A percentile compares a stretch with the other conserved stretches of the same genome.
Evolutionary conservation across 2,797 vertebrate genomes (phyloP).

Genomic region (Aratinga solstitialis): DNA sequence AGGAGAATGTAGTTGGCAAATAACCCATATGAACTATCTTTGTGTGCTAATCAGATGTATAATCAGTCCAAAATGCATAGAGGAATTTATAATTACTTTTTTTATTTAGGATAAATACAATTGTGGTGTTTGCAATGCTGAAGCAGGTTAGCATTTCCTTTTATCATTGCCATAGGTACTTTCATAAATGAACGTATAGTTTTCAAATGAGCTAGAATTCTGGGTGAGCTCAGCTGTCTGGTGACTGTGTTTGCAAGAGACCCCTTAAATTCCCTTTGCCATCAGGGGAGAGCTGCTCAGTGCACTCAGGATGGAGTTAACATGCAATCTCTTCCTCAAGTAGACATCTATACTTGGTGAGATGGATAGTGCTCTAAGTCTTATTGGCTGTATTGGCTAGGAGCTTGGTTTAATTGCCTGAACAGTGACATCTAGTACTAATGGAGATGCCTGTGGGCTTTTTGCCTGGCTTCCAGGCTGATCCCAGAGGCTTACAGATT

Average conservation of each 20-base stretch:
- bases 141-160: not conserved
- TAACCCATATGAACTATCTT: not conserved
- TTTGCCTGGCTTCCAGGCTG: not conserved
- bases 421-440: not conserved
- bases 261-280: not conserved
- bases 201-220: not conserved
- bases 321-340: not conserved
- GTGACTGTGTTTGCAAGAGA: not conserved
- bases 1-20: not conserved
- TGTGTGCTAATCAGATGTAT: not conserved
- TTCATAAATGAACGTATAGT: fast-evolving
- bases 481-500: not conserved
- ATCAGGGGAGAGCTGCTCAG: not conserved
- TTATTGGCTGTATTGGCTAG: not conserved
- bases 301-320: not conserved
- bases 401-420: not conserved
- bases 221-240: not conserved
- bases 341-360: not conserved
- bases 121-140: not conserved
- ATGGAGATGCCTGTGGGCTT: not conserved
- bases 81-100: not conserved
- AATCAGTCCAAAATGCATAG: not conserved
- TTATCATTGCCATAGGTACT: not conserved
- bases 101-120: not conserved
- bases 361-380: not conserved